Evolutionary conservation across 2,113 vertebrate species (phyloP).

Genomic region (Dipodomys spectabilis): DNA sequence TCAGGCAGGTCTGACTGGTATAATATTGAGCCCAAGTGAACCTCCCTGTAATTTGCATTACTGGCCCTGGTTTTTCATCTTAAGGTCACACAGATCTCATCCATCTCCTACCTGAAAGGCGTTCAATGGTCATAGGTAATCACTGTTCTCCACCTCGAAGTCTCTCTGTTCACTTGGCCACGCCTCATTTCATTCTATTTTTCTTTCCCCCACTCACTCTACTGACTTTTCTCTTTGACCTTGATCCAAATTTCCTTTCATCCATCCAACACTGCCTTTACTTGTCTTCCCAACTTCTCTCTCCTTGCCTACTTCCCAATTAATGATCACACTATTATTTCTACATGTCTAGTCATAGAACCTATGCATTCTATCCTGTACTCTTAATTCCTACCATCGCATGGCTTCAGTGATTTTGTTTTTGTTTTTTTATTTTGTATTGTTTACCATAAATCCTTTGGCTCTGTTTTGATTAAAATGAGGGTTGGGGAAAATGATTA

Average conservation of each 20-base stretch:
- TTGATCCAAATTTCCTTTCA: background rate
- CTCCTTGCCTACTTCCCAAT: background rate
- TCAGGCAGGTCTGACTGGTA: background rate
- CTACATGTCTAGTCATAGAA: background rate
- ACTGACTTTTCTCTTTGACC: background rate
- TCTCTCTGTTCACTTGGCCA: background rate
- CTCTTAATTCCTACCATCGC: background rate
- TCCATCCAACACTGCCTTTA: background rate
- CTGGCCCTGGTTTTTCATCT: conserved; percentile 3
- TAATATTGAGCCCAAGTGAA: background rate
- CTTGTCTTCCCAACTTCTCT: background rate
- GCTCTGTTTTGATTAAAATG: background rate
- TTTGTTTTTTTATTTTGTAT: background rate
- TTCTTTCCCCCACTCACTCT: background rate
- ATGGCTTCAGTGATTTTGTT: background rate
- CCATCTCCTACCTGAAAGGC: conserved; percentile 18
- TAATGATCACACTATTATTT: background rate
- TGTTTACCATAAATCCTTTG: background rate
- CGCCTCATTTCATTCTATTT: conserved; percentile 48
- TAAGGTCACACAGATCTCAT: conserved; percentile 47
- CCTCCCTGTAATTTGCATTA: conserved; percentile 15
- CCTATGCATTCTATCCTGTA: background rate
- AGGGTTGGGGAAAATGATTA: background rate
- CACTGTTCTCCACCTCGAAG: background rate
- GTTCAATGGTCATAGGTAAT: conserved; percentile 29